These are phyloP conservation scores for Drosophila merina DNA, from an alignment of 2,888 invertebrate genomes.

Conservation along the genomic window DNA sequence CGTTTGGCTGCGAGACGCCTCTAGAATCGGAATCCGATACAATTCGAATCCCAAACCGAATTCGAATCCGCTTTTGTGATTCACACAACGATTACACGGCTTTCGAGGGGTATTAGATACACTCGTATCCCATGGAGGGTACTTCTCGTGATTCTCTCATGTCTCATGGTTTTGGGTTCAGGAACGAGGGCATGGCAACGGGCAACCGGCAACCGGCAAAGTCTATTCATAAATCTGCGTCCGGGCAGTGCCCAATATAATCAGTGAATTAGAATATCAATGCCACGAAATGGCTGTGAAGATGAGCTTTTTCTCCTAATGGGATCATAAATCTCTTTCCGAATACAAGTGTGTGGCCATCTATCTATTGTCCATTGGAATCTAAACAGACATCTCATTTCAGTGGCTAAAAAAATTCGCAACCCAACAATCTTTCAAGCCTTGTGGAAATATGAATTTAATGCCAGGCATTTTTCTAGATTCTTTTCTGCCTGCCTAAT, in stretches of 20 bases:
- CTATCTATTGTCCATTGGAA: slow-evolving; percentile 23
- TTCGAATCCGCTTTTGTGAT: slow-evolving; percentile 69
- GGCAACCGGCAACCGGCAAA: neutral
- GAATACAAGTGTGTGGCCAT: neutral
- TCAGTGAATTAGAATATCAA: slow-evolving; percentile 43
- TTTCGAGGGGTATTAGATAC: slow-evolving; percentile 22
- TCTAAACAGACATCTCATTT: slow-evolving; percentile 8
- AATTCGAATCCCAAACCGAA: slow-evolving; percentile 5
- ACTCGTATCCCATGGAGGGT: slow-evolving; percentile 3
- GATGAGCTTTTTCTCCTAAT: slow-evolving; percentile 34
- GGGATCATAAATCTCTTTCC: slow-evolving; percentile 27
- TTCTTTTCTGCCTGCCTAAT: slow-evolving; percentile 45
- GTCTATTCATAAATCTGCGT: slow-evolving; percentile 23
- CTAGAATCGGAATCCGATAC: slow-evolving; percentile 42
- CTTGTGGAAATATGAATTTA: slow-evolving; percentile 7
- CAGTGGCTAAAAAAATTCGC: neutral
- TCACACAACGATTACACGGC: slow-evolving; percentile 61
- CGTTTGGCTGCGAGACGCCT: slow-evolving; percentile 63
- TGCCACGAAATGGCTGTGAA: slow-evolving; percentile 27
- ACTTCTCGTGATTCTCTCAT: slow-evolving; percentile 2
- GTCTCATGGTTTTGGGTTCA: slow-evolving; percentile 1
- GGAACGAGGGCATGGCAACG: slow-evolving; percentile 4
- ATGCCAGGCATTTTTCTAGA: slow-evolving; percentile 29
- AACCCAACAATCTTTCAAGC: neutral
- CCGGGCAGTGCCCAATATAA: slow-evolving; percentile 22